Conservation (phyloP, 2,113 vertebrate species). For the Gymnobelideus leadbeateri region DNA sequence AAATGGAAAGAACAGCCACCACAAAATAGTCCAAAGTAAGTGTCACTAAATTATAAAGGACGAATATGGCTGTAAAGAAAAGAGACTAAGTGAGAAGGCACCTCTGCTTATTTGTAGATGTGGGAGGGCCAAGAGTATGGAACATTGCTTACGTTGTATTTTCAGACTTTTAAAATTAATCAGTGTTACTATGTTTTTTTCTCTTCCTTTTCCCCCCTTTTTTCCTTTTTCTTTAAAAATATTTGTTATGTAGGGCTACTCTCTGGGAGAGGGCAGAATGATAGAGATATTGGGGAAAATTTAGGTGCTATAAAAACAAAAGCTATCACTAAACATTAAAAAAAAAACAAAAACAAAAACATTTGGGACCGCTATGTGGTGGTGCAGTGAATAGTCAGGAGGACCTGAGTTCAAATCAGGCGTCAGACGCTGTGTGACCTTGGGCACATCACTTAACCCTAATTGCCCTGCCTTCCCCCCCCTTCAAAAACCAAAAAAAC, state of each 20-base stretch:
- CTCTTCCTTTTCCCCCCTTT: background rate
- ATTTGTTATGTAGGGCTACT: background rate
- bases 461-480: too few species aligned
- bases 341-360: too few species aligned
- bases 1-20: background rate
- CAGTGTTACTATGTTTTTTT: background rate
- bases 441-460: too few species aligned
- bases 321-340: background rate
- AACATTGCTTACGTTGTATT: background rate
- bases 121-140: background rate
- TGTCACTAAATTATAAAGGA: background rate
- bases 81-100: background rate
- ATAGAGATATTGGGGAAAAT: background rate
- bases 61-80: background rate
- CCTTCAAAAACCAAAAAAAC: background rate
- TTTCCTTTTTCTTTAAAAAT: background rate
- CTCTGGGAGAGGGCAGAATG: background rate
- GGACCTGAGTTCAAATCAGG: too few species aligned
- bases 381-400: too few species aligned
- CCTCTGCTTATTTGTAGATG: background rate
- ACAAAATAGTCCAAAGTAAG: background rate
- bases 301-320: background rate
- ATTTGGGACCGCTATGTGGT: too few species aligned
- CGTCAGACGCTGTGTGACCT: too few species aligned
- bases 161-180: background rate